Base-by-base conservation (phyloP, 2,797 vertebrate genomes). In the Rhinatrema bivittatum region DNA sequence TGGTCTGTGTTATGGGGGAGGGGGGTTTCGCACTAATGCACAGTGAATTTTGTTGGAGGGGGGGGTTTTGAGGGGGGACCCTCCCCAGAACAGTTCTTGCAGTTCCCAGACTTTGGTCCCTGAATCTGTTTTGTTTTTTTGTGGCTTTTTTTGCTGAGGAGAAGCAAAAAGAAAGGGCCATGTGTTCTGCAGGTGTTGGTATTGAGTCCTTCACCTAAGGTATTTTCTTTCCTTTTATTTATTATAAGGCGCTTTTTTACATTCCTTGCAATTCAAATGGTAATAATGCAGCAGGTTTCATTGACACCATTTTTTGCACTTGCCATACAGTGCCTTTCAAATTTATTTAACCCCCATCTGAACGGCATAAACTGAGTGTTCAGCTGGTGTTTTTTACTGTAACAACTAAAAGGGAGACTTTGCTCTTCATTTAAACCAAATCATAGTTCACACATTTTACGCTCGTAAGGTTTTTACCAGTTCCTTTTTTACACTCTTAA, bases 401-500 rank as follows among this genome's bases (percentile, higher is more conserved):
- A 87, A 81, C 79, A 79, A 81, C 85, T 76, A 84, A 82, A 84
- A 82, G 82, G 93, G 86, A 93, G 87, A 81, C 88, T 90, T 76
- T 88, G 87, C 86, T 88, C 90, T 94, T 95, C 87, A 94, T 91
- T 94, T 93, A 91, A 93, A 89, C 77, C 78, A 89, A 91, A 93
- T 91, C 91, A 93, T 93, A 94, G 93, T 95, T 93, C 91, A 93
- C 91, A 87, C 86, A 95, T 93, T 95, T 97, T 94, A 94, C 81
- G 91, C 90, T 74, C 72, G 46, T 32, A 87, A 89, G 82, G 76
- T 97, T 99, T 98, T 95, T 96, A 97, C 93, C 87, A 84, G 77
- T 80, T n/a, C 78, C 86, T 88, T 97, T 94, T 97, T 99, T 90
- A 96, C 92, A 86, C 81, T 84, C 86, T 77, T 80, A 74, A 89